Evolutionary conservation across 2,113 vertebrate genomes (phyloP).

Genomic region (Paradoxurus hermaphroditus): DNA sequence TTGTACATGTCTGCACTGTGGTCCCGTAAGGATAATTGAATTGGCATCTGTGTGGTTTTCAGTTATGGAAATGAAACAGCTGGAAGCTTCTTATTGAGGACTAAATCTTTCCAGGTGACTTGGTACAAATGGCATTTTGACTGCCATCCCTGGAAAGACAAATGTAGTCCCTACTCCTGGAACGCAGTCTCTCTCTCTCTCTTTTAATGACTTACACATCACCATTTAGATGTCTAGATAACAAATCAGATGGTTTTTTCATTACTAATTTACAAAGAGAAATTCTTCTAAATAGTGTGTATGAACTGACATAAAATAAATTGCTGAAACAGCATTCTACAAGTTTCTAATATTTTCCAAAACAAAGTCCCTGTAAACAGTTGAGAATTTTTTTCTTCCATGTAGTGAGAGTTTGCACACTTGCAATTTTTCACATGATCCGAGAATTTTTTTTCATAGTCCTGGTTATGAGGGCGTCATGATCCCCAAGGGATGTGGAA

Average conservation of each 20-base stretch:
- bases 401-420: not conserved
- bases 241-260: not conserved
- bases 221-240: not conserved
- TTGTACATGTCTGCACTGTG: not conserved
- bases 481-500: not conserved
- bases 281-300: not conserved
- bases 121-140: not conserved
- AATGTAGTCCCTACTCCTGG: not conserved
- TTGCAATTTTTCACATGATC: not conserved
- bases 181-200: not conserved
- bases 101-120: not conserved
- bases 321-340: not conserved
- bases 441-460: not conserved
- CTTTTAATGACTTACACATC: not conserved
- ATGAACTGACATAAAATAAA: not conserved
- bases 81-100: constrained; percentile 18
- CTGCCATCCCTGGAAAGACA: not conserved
- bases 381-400: not conserved
- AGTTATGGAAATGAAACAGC: not conserved
- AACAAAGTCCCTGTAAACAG: not conserved
- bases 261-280: not conserved
- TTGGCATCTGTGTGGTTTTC: not conserved
- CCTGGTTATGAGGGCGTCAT: not conserved
- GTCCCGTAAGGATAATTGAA: not conserved
- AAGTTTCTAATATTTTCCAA: not conserved